Conservation (phyloP, 2,888 invertebrate species). For the Syritta pipiens region DNA sequence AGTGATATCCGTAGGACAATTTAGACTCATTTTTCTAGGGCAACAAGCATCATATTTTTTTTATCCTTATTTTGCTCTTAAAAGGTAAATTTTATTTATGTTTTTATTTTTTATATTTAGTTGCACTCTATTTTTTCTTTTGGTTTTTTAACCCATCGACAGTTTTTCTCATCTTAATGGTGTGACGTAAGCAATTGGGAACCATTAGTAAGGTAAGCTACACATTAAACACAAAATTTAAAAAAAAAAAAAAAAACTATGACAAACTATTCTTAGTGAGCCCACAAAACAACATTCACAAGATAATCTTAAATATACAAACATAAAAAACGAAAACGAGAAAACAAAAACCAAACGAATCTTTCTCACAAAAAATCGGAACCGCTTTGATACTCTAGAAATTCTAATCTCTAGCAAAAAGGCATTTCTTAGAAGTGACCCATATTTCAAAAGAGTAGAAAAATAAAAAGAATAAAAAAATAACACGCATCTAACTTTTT, state of each 20-base stretch:
- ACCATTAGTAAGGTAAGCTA: conserved; percentile 80
- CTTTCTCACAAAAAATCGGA: conserved; percentile 28
- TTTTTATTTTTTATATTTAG: conserved; percentile 13
- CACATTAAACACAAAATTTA: conserved; percentile 78
- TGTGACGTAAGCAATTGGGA: conserved; percentile 80
- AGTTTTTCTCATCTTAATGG: conserved; percentile 76
- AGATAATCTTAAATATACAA: conserved; percentile 55
- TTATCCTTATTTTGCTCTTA: conserved; percentile 12
- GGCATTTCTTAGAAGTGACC: conserved; percentile 62
- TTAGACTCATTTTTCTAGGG: conserved; percentile 40
- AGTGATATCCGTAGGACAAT: conserved; percentile 38
- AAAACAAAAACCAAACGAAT: conserved; percentile 37
- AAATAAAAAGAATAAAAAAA: conserved; percentile 19
- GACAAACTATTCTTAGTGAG: conserved; percentile 18
- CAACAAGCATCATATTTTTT: conserved; percentile 13
- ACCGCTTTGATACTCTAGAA: conserved; percentile 59
- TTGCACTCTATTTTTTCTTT: conserved; percentile 70
- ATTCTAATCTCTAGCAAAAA: conserved; percentile 59
- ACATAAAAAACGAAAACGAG: conserved; percentile 49
- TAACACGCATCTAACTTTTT: conserved; percentile 35
- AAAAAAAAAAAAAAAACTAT: conserved; percentile 21
- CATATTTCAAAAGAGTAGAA: conserved; percentile 15
- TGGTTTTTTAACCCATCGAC: conserved; percentile 61
- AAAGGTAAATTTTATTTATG: conserved; percentile 32
- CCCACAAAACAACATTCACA: conserved; percentile 57